These are phyloP conservation scores for Caenorhabditis drosophilae DNA, from an alignment of 2,888 invertebrate species.

Conservation along the genomic window DNA sequence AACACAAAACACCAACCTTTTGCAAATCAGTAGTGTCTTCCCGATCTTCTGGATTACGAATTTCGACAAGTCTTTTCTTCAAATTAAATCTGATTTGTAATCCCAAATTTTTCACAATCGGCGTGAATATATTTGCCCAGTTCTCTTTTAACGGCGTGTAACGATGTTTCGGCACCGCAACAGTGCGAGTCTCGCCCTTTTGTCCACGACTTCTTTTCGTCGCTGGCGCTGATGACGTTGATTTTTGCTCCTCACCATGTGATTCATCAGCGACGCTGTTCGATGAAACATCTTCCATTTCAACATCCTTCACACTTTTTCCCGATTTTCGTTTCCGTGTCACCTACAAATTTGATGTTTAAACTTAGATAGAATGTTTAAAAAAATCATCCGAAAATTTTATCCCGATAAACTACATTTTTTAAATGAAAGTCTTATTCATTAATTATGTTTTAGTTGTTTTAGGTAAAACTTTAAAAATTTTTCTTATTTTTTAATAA, in stretches of 20 bases:
- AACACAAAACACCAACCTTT: constrained; percentile 29
- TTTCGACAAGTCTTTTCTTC: constrained; percentile 87
- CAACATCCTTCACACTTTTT: constrained; percentile 37
- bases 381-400: no score
- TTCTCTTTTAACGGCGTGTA: constrained; percentile 91
- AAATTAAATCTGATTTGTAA: constrained; percentile 89
- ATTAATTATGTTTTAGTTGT: no score
- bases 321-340: constrained; percentile 48
- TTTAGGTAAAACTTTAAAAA: no score
- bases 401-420: no score
- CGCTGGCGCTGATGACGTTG: constrained; percentile 12
- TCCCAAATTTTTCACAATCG: constrained; percentile 91
- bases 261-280: constrained; percentile 8
- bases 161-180: constrained; percentile 87
- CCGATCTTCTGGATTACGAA: constrained; percentile 77
- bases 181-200: constrained; percentile 53
- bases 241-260: constrained; percentile 1
- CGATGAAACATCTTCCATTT: constrained; percentile 44
- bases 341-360: constrained; percentile 50
- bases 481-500: no score
- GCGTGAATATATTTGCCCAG: constrained; percentile 95
- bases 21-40: constrained; percentile 78
- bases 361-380: no score
- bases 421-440: no score
- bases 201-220: constrained; percentile 48